Evolutionary conservation across 2,113 vertebrate genomes (phyloP), one percentile per base, ranked within the genome.

Genomic region (Asarcornis scutulata): DNA sequence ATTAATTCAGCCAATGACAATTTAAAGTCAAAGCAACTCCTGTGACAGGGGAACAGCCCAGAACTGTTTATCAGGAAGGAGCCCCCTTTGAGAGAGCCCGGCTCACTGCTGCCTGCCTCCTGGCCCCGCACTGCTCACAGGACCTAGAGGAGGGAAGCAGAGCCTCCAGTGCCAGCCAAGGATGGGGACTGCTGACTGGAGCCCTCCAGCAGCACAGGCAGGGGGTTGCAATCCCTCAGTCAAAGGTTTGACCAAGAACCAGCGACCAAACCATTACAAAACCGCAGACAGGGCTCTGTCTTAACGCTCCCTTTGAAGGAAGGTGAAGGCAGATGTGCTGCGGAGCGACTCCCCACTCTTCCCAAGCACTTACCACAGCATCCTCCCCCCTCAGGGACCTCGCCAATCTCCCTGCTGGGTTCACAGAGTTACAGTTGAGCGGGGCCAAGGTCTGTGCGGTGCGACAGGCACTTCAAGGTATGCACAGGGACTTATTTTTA

Each of bases 401-500:
- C 13, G 40, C 40, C 40, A 40, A 40, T 40, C 40, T 40, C 40
- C 40, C 40, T 40, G 40, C 40, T 40, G 40, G 40, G 40, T 40
- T 40, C 40, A 13, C 40, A 40, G 40, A 40, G 40, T 40, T 40
- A 40, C 12, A 40, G 40, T 13, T 3, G 40, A 13, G 40, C 13
- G 13, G 40, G 40, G 40, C 40, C 40, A 40, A 40, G 40, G 40
- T 40, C 40, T 40, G 40, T 5, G 5, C 40, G 40, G 40, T 40
- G 40, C 13, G 16, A 13, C 48, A 52, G 60, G 9, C 4, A 2
- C 60, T 17, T 12, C 75, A 55, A 42, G 29, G n/a, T 32, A 13
- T 3, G 2, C 0, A 0, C 2, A 48, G 31, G 20, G 48, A 23
- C 36, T 34, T 29, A 1, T 14, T 59, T 38, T 42, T 25, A 52